Evolutionary conservation across 2,113 vertebrate genomes (phyloP), one percentile per base, ranked within the genome.

Genomic region (Saguinus midas): DNA sequence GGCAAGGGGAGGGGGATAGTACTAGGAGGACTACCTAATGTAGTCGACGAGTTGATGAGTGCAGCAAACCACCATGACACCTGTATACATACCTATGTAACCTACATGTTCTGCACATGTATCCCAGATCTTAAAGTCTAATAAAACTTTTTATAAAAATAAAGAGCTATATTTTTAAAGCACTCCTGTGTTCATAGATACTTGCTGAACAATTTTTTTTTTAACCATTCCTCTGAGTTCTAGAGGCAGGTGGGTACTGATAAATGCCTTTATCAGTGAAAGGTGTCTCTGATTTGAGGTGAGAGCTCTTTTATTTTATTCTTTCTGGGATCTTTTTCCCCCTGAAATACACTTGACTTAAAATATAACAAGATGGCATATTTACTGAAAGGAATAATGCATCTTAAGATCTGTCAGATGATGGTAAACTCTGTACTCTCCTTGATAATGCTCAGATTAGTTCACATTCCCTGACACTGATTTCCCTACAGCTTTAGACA

Each of bases 141-240:
- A 52, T 52, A 52, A 17, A 52, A 52, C 1, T 52, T 52, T 18
- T 52, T 52, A 17, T 52, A 32, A 64, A 64, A 64, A 64, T 64
- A 32, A 92, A 82, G 81, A 96, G 14, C 14, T 87, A 5, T 40
- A 88, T 91, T 95, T 98, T 95, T 78, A 93, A 96, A 96, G 70
- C 35, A 90, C 14, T 73, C 35, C 21, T 37, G 10, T 96, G 21
- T 81, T 92, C n/a, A 43, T 80, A 48, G 45, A 73, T 95, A 76
- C 37, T 93, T 96, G 48, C 10, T 79, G 89, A 91, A 93, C 21
- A 85, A 20, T 93, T 37, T 29, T 25, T 95, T 32, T 95, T 97
- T 91, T 95, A 8, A 86, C 8, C 43, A 89, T 9, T 90, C 23
- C 12, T 29, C 66, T 91, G 57, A 94, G 48, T 94, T 84, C 6